phyloP scores from a whole-genome alignment of 1,140 invertebrate species.

The Lepeophtheirus salmonis region DNA sequence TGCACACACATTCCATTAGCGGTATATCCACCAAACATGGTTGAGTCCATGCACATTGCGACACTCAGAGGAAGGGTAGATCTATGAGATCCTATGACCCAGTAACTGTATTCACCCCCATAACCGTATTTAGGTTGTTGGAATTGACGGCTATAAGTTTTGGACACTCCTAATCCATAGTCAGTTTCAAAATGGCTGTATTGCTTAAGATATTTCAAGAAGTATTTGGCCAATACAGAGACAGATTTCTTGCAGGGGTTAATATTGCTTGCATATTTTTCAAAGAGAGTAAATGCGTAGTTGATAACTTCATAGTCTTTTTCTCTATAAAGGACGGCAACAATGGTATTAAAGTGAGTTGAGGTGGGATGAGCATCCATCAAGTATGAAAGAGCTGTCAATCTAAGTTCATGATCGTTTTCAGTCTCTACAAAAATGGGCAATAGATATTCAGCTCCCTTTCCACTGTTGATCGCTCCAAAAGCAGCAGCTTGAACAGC shows the following conservation, averaged over 20 bases:
- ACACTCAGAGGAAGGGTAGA: conserved; percentile 5
- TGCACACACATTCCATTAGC: neutral
- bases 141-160: conserved; percentile 5
- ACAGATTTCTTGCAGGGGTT: conserved; percentile 10
- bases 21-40: conserved; percentile 8
- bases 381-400: conserved; percentile 1
- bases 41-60: neutral
- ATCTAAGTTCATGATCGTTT: neutral
- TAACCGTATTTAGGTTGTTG: conserved; percentile 13
- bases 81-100: neutral
- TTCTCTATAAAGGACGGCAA: conserved; percentile 10
- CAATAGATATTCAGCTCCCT: conserved; percentile 1
- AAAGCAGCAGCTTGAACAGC: conserved; percentile 4
- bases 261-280: conserved; percentile 7
- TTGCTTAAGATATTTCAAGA: conserved; percentile 16
- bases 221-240: conserved; percentile 3
- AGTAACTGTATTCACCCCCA: neutral
- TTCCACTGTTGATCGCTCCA: neutral
- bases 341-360: conserved; percentile 1
- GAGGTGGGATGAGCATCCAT: neutral
- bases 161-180: conserved; percentile 17
- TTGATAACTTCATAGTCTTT: conserved; percentile 14
- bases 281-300: conserved; percentile 14
- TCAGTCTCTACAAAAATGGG: conserved; percentile 1
- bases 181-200: conserved; percentile 9